Evolutionary conservation across 2,113 vertebrate species (phyloP).

Genomic region (Stigmatopora argus): DNA sequence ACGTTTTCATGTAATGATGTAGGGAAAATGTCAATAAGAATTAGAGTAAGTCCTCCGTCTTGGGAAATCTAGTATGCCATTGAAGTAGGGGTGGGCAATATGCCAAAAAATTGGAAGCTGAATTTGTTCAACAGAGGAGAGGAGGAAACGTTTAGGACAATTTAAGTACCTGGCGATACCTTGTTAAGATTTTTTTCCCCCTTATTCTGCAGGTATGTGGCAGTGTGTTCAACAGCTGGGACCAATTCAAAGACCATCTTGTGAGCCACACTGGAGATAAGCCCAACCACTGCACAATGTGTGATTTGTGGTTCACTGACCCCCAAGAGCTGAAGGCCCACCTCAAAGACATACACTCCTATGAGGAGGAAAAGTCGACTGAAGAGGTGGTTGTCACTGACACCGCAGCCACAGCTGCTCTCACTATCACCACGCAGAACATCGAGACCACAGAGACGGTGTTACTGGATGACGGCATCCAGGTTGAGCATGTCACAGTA

Average conservation of each 20-base stretch:
- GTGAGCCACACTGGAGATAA: conserved; percentile 95
- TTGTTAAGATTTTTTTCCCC: background rate
- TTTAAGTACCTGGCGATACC: background rate
- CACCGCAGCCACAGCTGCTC: conserved; percentile 61
- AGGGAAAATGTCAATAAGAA: too few species aligned
- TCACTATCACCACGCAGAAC: conserved; percentile 71
- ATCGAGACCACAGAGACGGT: conserved; percentile 71
- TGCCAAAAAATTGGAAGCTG: too few species aligned
- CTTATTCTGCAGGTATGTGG: conserved; percentile 83
- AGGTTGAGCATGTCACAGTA: conserved; percentile 78
- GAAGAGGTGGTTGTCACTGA: conserved; percentile 77
- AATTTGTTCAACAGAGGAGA: too few species aligned
- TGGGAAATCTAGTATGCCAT: too few species aligned
- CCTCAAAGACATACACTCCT: conserved; percentile 78
- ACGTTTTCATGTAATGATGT: background rate
- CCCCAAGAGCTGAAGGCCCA: conserved; percentile 83
- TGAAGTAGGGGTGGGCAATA: too few species aligned
- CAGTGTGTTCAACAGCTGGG: conserved; percentile 97
- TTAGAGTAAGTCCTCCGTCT: too few species aligned
- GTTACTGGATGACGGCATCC: conserved; percentile 81
- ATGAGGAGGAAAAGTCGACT: conserved; percentile 68
- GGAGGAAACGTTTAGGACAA: too few species aligned
- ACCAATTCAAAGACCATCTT: conserved; percentile 96
- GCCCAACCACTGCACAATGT: conserved; percentile 94
- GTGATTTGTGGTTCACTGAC: conserved; percentile 96